phyloP scores from a whole-genome alignment of 2,113 vertebrate genomes.

The Setophaga coronata region DNA sequence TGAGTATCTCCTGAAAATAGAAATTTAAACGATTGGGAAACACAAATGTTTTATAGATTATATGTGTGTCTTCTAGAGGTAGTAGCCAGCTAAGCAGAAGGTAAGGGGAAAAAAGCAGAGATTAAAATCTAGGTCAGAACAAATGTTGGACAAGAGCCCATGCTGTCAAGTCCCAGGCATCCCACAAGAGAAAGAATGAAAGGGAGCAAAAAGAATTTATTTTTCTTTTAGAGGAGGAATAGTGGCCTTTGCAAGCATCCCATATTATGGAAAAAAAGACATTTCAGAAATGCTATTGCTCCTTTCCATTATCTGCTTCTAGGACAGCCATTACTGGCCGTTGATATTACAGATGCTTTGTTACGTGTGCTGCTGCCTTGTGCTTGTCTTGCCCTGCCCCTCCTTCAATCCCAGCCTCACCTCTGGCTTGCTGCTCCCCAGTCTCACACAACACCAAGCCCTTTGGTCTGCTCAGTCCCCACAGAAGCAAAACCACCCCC shows the following conservation, averaged over 20 bases:
- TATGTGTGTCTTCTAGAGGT: neutral
- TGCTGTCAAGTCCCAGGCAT: neutral
- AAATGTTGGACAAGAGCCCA: neutral
- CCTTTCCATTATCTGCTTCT: neutral
- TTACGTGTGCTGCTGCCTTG: neutral
- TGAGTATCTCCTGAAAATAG: neutral
- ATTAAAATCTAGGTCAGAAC: conserved; percentile 68
- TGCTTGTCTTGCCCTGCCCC: neutral
- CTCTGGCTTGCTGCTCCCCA: conserved; percentile 16
- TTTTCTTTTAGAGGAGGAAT: neutral
- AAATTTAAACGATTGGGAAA: conserved; percentile 11
- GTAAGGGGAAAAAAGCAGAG: conserved; percentile 36
- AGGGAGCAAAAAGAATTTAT: neutral
- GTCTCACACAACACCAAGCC: neutral
- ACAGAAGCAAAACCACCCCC: too few relatives aligned
- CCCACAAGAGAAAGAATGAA: neutral
- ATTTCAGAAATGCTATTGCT: conserved; percentile 26
- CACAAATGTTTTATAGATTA: conserved; percentile 16
- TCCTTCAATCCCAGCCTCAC: conserved; percentile 47
- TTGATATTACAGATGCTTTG: conserved; percentile 10
- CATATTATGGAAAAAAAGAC: neutral
- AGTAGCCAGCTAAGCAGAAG: conserved; percentile 30
- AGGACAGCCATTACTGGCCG: conserved; percentile 1
- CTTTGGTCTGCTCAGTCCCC: neutral
- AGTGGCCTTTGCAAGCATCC: conserved; percentile 14